phyloP scores from a whole-genome alignment of 2,113 vertebrate species.

The Numida meleagris region DNA sequence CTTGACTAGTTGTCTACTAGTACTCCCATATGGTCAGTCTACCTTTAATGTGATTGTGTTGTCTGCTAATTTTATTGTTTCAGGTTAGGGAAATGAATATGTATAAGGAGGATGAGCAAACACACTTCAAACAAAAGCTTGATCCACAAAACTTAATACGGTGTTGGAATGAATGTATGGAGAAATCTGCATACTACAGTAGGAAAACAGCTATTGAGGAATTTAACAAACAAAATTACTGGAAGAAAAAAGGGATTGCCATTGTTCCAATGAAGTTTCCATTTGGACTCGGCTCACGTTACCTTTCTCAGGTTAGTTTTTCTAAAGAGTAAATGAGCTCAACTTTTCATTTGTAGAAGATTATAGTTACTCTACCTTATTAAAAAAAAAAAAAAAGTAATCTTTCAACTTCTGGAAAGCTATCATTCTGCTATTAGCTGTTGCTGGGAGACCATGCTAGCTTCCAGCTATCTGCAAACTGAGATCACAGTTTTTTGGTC shows the following conservation, averaged over 20 bases:
- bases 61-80: not conserved
- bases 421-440: not conserved
- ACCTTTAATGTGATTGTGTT: not conserved
- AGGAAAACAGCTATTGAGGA: conserved; percentile 66
- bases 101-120: conserved; percentile 79
- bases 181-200: conserved; percentile 68
- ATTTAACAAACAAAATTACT: conserved; percentile 87
- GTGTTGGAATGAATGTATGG: conserved; percentile 88
- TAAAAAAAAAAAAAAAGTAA: not conserved
- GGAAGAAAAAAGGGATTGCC: conserved; percentile 89
- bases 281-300: conserved; percentile 70
- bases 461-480: not conserved
- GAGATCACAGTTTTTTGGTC: not conserved
- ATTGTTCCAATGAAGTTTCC: conserved; percentile 88
- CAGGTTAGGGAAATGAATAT: conserved; percentile 88
- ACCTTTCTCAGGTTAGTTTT: conserved; percentile 84
- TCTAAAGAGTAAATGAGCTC: not conserved
- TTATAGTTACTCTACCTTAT: not conserved
- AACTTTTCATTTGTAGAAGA: not conserved
- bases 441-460: not conserved
- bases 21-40: not conserved
- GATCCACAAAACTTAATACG: conserved; percentile 78
- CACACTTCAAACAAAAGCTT: conserved; percentile 83
- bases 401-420: not conserved
- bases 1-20: not conserved